Percentiles rank a stretch among this genome's conserved stretches.
Evolutionary conservation across 1,140 invertebrate genomes (phyloP).

Genomic region (Planococcus citri): DNA sequence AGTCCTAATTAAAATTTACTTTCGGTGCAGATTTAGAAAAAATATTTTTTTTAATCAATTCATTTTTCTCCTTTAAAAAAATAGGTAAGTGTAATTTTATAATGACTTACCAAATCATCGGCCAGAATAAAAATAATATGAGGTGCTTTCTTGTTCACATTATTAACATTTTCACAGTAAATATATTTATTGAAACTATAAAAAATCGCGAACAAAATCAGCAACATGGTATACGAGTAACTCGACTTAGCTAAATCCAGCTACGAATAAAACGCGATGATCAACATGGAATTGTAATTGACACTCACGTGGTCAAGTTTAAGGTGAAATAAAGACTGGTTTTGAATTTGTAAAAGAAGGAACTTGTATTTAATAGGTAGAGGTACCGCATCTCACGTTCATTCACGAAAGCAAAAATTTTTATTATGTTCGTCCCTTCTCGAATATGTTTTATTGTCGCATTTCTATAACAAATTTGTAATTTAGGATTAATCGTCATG

Average conservation of each 20-base stretch:
- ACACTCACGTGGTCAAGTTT: slow-evolving; percentile 6
- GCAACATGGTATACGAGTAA: not conserved
- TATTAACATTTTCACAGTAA: not conserved
- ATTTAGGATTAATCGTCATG: not conserved
- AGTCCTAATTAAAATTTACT: too few relatives aligned
- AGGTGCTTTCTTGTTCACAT: slow-evolving; percentile 31
- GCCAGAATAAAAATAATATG: slow-evolving; percentile 45
- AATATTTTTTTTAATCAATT: too few relatives aligned
- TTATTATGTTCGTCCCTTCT: not conserved
- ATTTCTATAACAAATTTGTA: not conserved
- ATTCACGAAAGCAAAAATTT: not conserved
- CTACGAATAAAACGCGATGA: not conserved
- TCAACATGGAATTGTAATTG: not conserved
- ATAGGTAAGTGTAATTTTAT: too few relatives aligned
- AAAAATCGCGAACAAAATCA: slow-evolving; percentile 3
- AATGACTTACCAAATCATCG: slow-evolving; percentile 44
- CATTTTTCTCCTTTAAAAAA: too few relatives aligned
- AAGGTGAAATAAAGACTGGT: not conserved
- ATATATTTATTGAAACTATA: not conserved
- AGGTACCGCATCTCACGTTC: not conserved
- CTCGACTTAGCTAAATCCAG: too few relatives aligned
- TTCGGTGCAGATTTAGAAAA: too few relatives aligned
- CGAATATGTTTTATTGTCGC: not conserved
- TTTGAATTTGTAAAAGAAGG: not conserved
- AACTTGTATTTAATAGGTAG: not conserved